These are phyloP conservation scores for Sebastes flavidus DNA, from an alignment of 2,797 vertebrate species.

Conservation along the genomic window DNA sequence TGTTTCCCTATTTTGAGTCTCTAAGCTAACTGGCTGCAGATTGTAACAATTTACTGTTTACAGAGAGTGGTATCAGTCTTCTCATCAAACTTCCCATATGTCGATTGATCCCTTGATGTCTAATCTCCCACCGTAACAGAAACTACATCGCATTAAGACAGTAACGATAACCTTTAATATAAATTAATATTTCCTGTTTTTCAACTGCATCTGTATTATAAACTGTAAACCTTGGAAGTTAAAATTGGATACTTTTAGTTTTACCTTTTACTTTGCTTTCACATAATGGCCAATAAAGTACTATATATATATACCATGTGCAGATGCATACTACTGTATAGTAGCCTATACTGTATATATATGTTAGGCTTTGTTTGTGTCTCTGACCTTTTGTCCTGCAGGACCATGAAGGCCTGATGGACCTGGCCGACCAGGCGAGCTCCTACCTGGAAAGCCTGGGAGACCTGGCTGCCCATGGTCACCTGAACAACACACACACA, in stretches of 20 bases:
- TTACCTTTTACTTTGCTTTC: neutral
- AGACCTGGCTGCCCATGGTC: slow-evolving; percentile 65
- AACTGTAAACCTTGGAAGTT: neutral
- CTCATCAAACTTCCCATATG: neutral
- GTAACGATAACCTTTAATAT: neutral
- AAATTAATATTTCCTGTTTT: neutral
- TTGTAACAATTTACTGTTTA: neutral
- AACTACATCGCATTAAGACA: neutral
- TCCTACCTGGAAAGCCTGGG: slow-evolving; percentile 36
- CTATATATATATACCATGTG: neutral
- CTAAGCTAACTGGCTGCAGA: neutral
- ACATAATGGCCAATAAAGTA: neutral
- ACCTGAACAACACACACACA: slow-evolving; percentile 58
- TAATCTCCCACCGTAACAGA: neutral
- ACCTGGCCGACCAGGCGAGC: slow-evolving; percentile 60
- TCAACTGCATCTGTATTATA: neutral
- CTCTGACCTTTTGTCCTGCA: slow-evolving; percentile 67
- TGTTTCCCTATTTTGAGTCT: neutral
- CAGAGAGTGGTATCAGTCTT: neutral
- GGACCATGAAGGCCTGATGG: slow-evolving; percentile 56
- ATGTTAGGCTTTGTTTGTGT: neutral
- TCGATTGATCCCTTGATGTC: neutral
- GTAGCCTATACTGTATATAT: too few relatives aligned
- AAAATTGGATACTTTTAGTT: neutral
- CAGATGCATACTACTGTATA: neutral